phyloP scores from a whole-genome alignment of 53 echinoderm and acorn worm genomes.

The Apostichopus leukothele region DNA sequence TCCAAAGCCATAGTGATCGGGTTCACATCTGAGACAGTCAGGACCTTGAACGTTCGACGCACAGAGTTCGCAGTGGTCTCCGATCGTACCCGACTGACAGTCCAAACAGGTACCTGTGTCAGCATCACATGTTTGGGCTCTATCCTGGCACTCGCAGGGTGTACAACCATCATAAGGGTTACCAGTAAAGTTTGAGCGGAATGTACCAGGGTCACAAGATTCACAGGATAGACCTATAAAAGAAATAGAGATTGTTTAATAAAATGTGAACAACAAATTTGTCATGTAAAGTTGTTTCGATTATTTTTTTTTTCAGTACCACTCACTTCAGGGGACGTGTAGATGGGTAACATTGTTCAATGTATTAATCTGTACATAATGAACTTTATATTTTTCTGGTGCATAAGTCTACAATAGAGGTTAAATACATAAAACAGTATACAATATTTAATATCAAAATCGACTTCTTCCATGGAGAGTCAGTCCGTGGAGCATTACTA shows the following conservation, averaged over 20 bases:
- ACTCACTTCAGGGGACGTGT: too few species aligned
- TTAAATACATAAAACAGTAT: too few species aligned
- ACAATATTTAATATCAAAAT: too few species aligned
- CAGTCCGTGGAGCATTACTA: neutral
- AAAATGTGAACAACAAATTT: too few species aligned
- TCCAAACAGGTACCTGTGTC: slow-evolving; percentile 82
- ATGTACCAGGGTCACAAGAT: slow-evolving; percentile 22
- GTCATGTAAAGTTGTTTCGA: too few species aligned
- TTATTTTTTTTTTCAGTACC: too few species aligned
- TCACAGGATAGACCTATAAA: slow-evolving; percentile 26
- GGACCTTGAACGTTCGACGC: slow-evolving; percentile 70
- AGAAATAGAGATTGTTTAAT: too few species aligned
- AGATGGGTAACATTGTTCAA: too few species aligned
- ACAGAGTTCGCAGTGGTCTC: slow-evolving; percentile 74
- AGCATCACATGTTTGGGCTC: slow-evolving; percentile 67
- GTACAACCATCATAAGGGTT: slow-evolving; percentile 57
- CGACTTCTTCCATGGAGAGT: too few species aligned
- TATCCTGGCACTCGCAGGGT: slow-evolving; percentile 73
- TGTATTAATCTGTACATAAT: too few species aligned
- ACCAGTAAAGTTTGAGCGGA: slow-evolving; percentile 22
- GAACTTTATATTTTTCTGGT: too few species aligned
- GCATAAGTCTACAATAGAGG: too few species aligned
- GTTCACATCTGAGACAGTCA: slow-evolving; percentile 63
- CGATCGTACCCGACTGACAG: slow-evolving; percentile 74
- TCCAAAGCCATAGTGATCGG: slow-evolving; percentile 86